Evolutionary conservation across 2,113 vertebrate species (phyloP).

Genomic region (Vireo altiloquus): DNA sequence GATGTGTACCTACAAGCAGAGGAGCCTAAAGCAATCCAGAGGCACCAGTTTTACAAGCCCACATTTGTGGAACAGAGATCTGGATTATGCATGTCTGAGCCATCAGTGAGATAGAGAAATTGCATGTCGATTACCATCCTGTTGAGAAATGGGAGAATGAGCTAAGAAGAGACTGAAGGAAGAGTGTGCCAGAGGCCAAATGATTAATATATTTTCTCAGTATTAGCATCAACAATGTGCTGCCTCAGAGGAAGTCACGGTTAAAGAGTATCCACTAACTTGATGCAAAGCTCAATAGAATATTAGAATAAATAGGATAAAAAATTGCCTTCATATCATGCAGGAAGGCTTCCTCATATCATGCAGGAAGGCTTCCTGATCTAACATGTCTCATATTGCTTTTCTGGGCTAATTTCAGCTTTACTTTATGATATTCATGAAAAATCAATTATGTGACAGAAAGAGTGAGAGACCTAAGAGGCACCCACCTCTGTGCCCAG

Average conservation of each 20-base stretch:
- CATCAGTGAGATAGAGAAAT: neutral
- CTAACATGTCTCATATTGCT: neutral
- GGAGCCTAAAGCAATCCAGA: constrained; percentile 5
- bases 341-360: constrained; percentile 1
- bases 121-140: neutral
- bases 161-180: neutral
- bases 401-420: constrained; percentile 34
- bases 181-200: constrained; percentile 47
- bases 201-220: constrained; percentile 40
- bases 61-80: neutral
- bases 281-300: constrained; percentile 44
- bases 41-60: neutral
- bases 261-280: constrained; percentile 36
- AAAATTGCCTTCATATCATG: constrained; percentile 36
- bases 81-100: neutral
- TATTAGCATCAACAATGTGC: constrained; percentile 40
- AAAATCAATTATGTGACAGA: constrained; percentile 53
- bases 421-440: constrained; percentile 8
- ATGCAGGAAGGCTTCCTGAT: constrained; percentile 8
- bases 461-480: constrained; percentile 19
- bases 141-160: constrained; percentile 1
- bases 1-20: neutral
- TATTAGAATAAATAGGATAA: constrained; percentile 45
- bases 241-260: constrained; percentile 47
- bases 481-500: neutral